Base-by-base conservation (phyloP, 2,797 vertebrate species). In the Odontamblyopus lacepedii region DNA sequence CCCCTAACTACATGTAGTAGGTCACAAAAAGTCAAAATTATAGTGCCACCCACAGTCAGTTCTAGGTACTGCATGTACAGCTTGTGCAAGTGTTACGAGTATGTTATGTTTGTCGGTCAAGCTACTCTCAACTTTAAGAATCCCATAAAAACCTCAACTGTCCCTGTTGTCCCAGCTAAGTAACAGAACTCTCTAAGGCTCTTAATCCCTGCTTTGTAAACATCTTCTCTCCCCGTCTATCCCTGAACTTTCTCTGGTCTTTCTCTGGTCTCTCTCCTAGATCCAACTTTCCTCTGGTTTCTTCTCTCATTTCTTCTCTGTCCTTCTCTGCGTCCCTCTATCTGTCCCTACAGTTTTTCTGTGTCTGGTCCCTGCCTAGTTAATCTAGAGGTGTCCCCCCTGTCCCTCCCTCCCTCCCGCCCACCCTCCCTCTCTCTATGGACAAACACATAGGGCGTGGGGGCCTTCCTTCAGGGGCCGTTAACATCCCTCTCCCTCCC, bases 391-490 rank as follows among this genome's bases (percentile, higher is more conserved):
- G 93, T 92, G 90, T 90, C 90, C 92, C 93, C 4, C 88, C 88
- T 86, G 85, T 89, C 48, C 92, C 93, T 90, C 92, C 93, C 91
- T 88, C 90, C 92, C 91, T 82, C 90, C 93, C 92, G 71, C 89
- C 92, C 92, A 83, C 92, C 92, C 89, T 87, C 93, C 93, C 93
- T 91, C 92, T 90, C 91, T 88, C 89, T 92, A 93, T 94, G 92
- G 92, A 93, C 92, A 93, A 91, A 94, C 93, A 94, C 92, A 93
- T 87, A 93, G 94, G 94, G 93, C 87, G 89, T 94, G 93, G 93
- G 92, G 93, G 92, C 94, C 89, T 92, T 94, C 93, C 91, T 88
- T 94, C 92, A 92, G 93, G 92, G 92, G 92, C 93, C 93, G 91
- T 90, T 90, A 89, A 88, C 88, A 76, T 93, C 93, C 92, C 92